Percentiles rank a stretch among this genome's conserved stretches.
These are phyloP conservation scores for Cremastinae sp. DNA, from an alignment of 2,888 invertebrate genomes.

Conservation along the genomic window DNA sequence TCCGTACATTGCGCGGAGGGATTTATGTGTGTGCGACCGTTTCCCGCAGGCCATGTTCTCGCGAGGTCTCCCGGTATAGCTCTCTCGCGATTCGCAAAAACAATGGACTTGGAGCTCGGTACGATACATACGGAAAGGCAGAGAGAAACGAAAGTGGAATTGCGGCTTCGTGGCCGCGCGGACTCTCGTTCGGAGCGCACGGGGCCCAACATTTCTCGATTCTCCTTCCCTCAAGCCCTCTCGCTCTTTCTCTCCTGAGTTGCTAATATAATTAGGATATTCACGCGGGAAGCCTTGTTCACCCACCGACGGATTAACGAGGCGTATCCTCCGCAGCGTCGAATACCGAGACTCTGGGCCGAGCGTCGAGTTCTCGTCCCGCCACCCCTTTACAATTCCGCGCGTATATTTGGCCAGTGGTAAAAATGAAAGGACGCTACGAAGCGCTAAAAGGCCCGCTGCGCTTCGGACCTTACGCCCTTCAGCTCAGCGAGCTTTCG, in stretches of 20 bases:
- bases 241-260: conserved; percentile 24
- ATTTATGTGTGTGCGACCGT: conserved; percentile 17
- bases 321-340: conserved; percentile 66
- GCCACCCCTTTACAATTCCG: conserved; percentile 45
- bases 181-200: conserved; percentile 10
- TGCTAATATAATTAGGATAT: conserved; percentile 76
- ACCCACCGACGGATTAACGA: conserved; percentile 74
- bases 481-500: conserved; percentile 4
- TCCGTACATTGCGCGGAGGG: background rate
- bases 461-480: conserved; percentile 7
- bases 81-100: conserved; percentile 52
- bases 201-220: conserved; percentile 50
- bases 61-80: conserved; percentile 20
- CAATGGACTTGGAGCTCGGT: conserved; percentile 48
- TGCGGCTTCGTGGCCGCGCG: conserved; percentile 50
- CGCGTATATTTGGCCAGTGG: conserved; percentile 12
- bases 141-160: conserved; percentile 36
- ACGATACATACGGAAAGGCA: conserved; percentile 2
- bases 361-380: conserved; percentile 45
- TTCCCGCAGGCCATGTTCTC: conserved; percentile 29
- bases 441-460: too few relatives aligned
- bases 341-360: conserved; percentile 59
- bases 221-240: background rate
- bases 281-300: conserved; percentile 67
- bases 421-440: conserved; percentile 18